These are phyloP conservation scores for Cygnus olor DNA, from an alignment of 2,797 vertebrate genomes.

Conservation along the genomic window DNA sequence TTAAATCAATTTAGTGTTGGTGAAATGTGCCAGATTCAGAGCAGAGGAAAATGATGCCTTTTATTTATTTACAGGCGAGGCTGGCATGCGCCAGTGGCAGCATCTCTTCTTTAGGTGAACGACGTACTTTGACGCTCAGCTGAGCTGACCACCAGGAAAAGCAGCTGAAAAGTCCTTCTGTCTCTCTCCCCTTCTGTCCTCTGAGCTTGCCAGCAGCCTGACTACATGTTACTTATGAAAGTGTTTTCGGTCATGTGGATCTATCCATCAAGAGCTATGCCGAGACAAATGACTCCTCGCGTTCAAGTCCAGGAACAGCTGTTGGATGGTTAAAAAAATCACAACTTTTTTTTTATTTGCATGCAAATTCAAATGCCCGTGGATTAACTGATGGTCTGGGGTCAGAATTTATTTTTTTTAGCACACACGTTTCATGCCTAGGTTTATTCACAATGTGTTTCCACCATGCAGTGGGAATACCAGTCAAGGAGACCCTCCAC, in stretches of 20 bases:
- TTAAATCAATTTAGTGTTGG: slow-evolving; percentile 47
- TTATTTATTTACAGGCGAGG: slow-evolving; percentile 40
- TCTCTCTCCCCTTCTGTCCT: slow-evolving; percentile 16
- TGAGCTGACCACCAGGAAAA: slow-evolving; percentile 54
- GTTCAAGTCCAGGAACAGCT: slow-evolving; percentile 7
- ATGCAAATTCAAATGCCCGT: background rate
- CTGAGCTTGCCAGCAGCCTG: slow-evolving; percentile 32
- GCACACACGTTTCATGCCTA: background rate
- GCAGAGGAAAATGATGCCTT: slow-evolving; percentile 60
- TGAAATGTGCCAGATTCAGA: slow-evolving; percentile 26
- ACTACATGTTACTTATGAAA: slow-evolving; percentile 2
- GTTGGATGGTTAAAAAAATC: background rate
- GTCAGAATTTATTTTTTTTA: background rate
- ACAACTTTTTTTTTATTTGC: background rate
- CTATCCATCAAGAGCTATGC: background rate
- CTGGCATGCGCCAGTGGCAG: background rate
- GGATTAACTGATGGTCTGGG: background rate
- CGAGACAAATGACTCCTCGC: background rate
- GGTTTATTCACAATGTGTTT: background rate
- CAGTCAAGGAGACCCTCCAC: background rate
- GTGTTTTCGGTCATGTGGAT: slow-evolving; percentile 15
- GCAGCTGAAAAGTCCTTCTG: slow-evolving; percentile 56
- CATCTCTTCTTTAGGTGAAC: background rate
- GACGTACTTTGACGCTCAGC: slow-evolving; percentile 17
- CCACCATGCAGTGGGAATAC: background rate